phyloP scores from a whole-genome alignment of 30 jellyfish, hydroid and myxozoan species.

The Hydractinia symbiolongicarpus region DNA sequence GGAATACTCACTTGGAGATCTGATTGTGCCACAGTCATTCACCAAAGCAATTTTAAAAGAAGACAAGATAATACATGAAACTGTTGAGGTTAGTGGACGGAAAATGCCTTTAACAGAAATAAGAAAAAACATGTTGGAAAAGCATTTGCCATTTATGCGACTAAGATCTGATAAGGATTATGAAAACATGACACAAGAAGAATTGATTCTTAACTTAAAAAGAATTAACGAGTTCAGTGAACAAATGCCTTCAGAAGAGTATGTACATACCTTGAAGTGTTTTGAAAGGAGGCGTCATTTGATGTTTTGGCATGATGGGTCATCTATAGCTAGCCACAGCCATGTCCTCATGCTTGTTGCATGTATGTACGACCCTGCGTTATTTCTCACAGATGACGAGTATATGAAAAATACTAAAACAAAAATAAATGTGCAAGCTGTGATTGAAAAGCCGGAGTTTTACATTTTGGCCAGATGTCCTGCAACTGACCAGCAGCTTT shows the following conservation, averaged over 20 bases:
- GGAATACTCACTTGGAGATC: constrained; percentile 15
- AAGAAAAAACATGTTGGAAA: neutral
- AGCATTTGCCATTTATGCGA: neutral
- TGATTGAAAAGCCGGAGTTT: constrained; percentile 21
- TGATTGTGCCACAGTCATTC: neutral
- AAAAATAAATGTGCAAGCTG: constrained; percentile 12
- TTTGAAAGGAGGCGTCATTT: constrained; percentile 11
- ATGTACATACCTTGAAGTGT: constrained; percentile 12
- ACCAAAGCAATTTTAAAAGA: neutral
- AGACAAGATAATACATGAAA: neutral
- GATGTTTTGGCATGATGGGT: neutral
- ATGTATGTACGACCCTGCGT: constrained; percentile 16
- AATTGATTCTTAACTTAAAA: neutral
- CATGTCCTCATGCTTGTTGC: constrained; percentile 6
- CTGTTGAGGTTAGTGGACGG: constrained; percentile 2
- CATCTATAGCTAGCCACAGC: neutral
- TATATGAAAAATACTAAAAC: constrained; percentile 1
- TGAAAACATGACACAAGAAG: constrained; percentile 14
- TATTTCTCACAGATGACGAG: constrained; percentile 19
- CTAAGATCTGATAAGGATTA: neutral
- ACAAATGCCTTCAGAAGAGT: neutral
- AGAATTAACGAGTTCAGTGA: constrained; percentile 3
- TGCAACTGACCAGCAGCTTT: constrained; percentile 16
- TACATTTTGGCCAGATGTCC: constrained; percentile 22
- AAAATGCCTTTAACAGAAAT: constrained; percentile 12